These are phyloP conservation scores for Epinotia bilunana DNA, from an alignment of 2,888 invertebrate species.

Conservation along the genomic window DNA sequence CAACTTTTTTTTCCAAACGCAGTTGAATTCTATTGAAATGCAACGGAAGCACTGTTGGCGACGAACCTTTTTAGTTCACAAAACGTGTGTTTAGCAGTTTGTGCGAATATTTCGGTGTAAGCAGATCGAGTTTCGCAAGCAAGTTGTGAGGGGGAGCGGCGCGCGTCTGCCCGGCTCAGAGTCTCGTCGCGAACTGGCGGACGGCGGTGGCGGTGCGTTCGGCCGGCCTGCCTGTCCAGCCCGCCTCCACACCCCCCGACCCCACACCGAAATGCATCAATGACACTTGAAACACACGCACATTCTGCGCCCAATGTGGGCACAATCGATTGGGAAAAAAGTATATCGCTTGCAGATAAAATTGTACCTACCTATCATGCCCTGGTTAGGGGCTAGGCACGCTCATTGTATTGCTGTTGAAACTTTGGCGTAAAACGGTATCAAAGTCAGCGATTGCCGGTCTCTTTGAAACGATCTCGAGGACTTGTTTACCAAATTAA, in stretches of 20 bases:
- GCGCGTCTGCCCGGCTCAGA: slow-evolving; percentile 70
- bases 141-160: slow-evolving; percentile 75
- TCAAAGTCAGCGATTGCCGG: background rate
- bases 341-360: slow-evolving; percentile 48
- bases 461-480: background rate
- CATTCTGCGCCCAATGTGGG: slow-evolving; percentile 70
- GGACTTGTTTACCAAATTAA: slow-evolving; percentile 2
- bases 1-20: slow-evolving; percentile 55
- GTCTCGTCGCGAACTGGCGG: slow-evolving; percentile 78
- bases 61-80: slow-evolving; percentile 69
- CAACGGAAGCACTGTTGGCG: slow-evolving; percentile 63
- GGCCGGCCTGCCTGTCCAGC: slow-evolving; percentile 56
- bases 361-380: slow-evolving; percentile 29
- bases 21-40: slow-evolving; percentile 51
- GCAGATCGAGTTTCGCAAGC: slow-evolving; percentile 75
- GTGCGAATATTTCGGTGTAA: slow-evolving; percentile 57
- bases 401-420: background rate
- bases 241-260: slow-evolving; percentile 68
- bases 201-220: slow-evolving; percentile 46
- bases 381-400: slow-evolving; percentile 10
- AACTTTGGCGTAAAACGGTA: background rate
- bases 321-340: slow-evolving; percentile 70
- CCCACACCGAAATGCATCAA: slow-evolving; percentile 83
- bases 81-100: slow-evolving; percentile 54
- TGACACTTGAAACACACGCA: slow-evolving; percentile 81